These are phyloP conservation scores for Papilio demoleus DNA, from an alignment of 2,888 invertebrate genomes.

Conservation along the genomic window DNA sequence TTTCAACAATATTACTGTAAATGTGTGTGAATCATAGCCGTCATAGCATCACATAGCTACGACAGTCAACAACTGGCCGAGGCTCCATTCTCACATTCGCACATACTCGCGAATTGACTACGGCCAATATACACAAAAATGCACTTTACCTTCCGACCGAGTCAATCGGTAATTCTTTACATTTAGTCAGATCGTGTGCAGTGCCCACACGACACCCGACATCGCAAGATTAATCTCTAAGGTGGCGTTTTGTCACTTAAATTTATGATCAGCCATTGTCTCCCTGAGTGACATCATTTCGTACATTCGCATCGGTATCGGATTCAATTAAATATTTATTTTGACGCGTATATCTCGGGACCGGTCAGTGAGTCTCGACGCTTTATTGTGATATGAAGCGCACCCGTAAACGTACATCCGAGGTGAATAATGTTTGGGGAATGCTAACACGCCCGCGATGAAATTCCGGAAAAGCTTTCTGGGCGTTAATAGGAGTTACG, in stretches of 20 bases:
- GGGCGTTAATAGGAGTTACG: constrained; percentile 28
- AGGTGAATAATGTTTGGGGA: constrained; percentile 39
- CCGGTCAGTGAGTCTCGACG: constrained; percentile 19
- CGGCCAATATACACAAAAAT: constrained; percentile 76
- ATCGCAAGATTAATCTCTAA: constrained; percentile 79
- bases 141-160: constrained; percentile 74
- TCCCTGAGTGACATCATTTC: constrained; percentile 72
- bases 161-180: constrained; percentile 76
- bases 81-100: constrained; percentile 66
- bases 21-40: constrained; percentile 47
- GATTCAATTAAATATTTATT: constrained; percentile 53
- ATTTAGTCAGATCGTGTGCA: constrained; percentile 62
- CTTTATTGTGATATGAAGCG: constrained; percentile 16
- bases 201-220: constrained; percentile 74
- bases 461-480: constrained; percentile 36
- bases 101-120: constrained; percentile 75
- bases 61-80: constrained; percentile 48
- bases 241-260: constrained; percentile 79
- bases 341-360: constrained; percentile 28
- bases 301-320: constrained; percentile 52
- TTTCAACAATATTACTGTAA: constrained; percentile 38
- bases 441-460: constrained; percentile 32
- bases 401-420: constrained; percentile 21
- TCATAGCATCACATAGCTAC: constrained; percentile 45
- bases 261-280: constrained; percentile 81